Conservation (phyloP, 2,113 vertebrate genomes). For the Procavia capensis region DNA sequence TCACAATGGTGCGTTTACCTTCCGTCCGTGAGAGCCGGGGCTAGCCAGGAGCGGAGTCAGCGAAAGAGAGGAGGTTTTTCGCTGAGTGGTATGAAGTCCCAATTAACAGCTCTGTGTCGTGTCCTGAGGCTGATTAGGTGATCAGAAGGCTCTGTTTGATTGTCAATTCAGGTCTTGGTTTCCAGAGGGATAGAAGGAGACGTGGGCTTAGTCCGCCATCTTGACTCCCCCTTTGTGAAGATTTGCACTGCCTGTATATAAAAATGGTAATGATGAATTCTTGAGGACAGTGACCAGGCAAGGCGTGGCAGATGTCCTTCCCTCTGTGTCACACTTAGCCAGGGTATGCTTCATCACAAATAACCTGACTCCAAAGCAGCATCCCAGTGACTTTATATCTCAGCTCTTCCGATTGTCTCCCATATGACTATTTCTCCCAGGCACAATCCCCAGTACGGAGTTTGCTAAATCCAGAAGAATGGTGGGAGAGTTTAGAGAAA, state of each 20-base stretch:
- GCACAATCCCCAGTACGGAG: neutral
- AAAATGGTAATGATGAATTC: neutral
- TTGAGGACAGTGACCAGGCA: neutral
- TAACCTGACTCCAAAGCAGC: neutral
- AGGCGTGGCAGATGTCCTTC: neutral
- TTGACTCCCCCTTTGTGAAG: neutral
- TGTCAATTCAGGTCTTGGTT: too few species aligned
- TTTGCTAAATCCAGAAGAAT: constrained; percentile 38
- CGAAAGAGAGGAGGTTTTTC: too few species aligned
- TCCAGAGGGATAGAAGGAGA: too few species aligned
- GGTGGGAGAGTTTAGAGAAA: constrained; percentile 57
- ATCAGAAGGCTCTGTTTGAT: too few species aligned
- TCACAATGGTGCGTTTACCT: too few species aligned
- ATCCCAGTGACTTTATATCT: neutral
- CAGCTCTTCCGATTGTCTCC: neutral
- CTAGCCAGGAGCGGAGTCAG: too few species aligned
- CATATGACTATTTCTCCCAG: neutral
- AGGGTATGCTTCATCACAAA: neutral
- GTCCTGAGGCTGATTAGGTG: too few species aligned
- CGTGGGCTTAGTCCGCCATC: too few species aligned
- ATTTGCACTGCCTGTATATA: neutral
- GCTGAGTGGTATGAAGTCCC: too few species aligned
- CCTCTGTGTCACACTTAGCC: neutral
- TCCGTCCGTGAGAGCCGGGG: too few species aligned
- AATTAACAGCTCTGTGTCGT: too few species aligned